Evolutionary conservation across 2,797 vertebrate genomes (phyloP).

Genomic region (Limnodromus scolopaceus): DNA sequence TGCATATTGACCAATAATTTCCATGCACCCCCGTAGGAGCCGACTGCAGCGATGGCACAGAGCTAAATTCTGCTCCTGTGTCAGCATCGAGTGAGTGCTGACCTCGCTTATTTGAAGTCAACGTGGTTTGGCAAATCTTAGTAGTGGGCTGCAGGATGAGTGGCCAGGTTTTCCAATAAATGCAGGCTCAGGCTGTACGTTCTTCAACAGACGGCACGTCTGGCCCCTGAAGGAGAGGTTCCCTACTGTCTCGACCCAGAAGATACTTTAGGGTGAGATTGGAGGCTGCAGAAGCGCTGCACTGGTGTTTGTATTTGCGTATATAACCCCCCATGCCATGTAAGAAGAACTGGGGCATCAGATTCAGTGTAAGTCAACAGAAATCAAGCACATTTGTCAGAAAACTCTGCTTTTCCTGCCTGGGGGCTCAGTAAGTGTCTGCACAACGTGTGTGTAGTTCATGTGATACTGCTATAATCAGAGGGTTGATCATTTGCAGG

Average conservation of each 20-base stretch:
- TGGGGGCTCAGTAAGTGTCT: neutral
- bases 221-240: neutral
- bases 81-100: neutral
- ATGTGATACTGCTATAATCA: neutral
- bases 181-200: neutral
- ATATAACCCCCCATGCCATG: neutral
- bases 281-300: neutral
- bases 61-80: neutral
- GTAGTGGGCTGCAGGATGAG: neutral
- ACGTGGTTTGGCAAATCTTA: neutral
- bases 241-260: neutral
- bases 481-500: neutral
- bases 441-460: neutral
- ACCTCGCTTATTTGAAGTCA: neutral
- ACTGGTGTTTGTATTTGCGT: neutral
- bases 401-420: neutral
- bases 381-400: neutral
- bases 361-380: neutral
- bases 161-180: neutral
- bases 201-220: neutral
- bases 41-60: neutral
- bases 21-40: neutral
- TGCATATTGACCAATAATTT: conserved; percentile 27
- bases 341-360: neutral
- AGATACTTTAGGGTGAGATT: neutral